Percentiles rank a stretch among this genome's conserved stretches.
Evolutionary conservation across 2,888 invertebrate genomes (phyloP).

Genomic region (Xanthia togata): DNA sequence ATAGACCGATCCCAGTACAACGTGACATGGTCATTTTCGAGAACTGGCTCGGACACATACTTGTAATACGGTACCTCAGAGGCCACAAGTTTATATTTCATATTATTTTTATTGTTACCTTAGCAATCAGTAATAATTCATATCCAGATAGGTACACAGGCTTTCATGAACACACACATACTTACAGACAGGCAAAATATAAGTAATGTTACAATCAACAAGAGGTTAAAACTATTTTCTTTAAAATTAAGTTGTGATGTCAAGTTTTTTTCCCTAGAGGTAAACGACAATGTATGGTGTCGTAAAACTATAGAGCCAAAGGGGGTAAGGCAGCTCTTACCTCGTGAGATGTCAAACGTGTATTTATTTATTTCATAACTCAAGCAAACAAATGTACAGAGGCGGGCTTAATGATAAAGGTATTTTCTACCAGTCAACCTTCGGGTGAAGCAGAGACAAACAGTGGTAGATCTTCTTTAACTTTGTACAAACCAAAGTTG

Average conservation of each 20-base stretch:
- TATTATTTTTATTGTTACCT: too few species aligned
- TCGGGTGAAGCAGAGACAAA: too few species aligned
- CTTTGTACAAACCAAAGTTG: background rate
- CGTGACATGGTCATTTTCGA: too few species aligned
- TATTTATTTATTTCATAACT: too few species aligned
- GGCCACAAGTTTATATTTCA: too few species aligned
- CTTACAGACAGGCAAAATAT: background rate
- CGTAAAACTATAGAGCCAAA: background rate
- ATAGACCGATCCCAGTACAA: too few species aligned
- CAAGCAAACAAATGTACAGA: too few species aligned
- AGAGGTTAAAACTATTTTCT: background rate
- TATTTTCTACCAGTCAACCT: too few species aligned
- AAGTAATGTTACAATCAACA: background rate
- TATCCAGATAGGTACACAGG: background rate
- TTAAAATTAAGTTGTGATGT: background rate
- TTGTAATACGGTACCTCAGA: too few species aligned
- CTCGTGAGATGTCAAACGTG: background rate
- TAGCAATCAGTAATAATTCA: background rate
- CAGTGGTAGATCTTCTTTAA: background rate
- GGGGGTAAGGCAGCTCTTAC: background rate
- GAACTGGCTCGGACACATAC: too few species aligned
- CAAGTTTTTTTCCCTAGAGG: background rate
- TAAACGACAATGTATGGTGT: background rate
- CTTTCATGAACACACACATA: background rate
- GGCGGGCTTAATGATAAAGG: too few species aligned